Conservation (phyloP, 2,113 vertebrate species). For the Hepsetus odoe region DNA sequence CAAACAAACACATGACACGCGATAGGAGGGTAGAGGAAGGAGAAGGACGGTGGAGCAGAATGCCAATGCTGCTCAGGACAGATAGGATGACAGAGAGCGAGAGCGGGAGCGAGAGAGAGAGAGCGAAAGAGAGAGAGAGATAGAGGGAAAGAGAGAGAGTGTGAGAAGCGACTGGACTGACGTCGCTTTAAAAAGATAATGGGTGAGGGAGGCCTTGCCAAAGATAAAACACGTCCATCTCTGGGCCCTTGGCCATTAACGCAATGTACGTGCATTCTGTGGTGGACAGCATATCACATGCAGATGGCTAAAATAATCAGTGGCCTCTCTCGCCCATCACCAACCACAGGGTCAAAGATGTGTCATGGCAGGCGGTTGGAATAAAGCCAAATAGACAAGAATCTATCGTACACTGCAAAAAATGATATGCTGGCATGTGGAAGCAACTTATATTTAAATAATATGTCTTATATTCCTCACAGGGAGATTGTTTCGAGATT, state of each 20-base stretch:
- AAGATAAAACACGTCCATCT: slow-evolving; percentile 42
- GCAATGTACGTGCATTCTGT: slow-evolving; percentile 30
- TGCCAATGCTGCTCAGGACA: slow-evolving; percentile 64
- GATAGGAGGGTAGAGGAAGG: slow-evolving; percentile 70
- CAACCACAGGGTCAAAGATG: slow-evolving; percentile 67
- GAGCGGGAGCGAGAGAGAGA: slow-evolving; percentile 67
- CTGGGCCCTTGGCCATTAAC: neutral
- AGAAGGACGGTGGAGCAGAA: slow-evolving; percentile 71
- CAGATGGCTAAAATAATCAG: slow-evolving; percentile 39
- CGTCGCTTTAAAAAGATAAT: slow-evolving; percentile 68
- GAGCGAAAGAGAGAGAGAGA: slow-evolving; percentile 68
- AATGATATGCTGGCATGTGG: slow-evolving; percentile 13
- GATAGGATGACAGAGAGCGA: slow-evolving; percentile 55
- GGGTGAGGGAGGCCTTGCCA: slow-evolving; percentile 72
- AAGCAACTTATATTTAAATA: neutral
- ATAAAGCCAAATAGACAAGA: slow-evolving; percentile 67
- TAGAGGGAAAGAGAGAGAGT: slow-evolving; percentile 65
- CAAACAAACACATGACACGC: slow-evolving; percentile 66
- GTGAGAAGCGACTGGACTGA: slow-evolving; percentile 65
- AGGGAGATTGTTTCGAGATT: neutral
- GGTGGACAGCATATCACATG: slow-evolving; percentile 39
- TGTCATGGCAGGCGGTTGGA: slow-evolving; percentile 64
- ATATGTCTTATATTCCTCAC: neutral
- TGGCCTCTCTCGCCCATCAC: slow-evolving; percentile 74
- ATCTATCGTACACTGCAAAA: slow-evolving; percentile 46